Evolutionary conservation across 1,140 invertebrate genomes (phyloP).

Genomic region (Ladona fulva): DNA sequence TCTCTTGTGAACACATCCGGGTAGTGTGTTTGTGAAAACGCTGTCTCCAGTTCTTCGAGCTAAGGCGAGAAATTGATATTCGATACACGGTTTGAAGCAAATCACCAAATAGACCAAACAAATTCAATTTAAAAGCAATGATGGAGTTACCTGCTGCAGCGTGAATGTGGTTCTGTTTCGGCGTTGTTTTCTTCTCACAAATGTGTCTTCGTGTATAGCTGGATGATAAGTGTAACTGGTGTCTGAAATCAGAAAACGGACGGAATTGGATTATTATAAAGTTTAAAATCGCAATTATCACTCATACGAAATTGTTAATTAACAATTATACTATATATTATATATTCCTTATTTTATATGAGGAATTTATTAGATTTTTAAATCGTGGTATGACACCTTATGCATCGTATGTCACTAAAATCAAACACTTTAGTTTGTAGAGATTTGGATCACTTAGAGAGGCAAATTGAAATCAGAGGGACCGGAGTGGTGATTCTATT

Average conservation of each 20-base stretch:
- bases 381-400: no score
- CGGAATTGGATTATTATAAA: no score
- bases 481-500: no score
- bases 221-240: conserved; percentile 85
- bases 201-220: conserved; percentile 92
- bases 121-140: background rate
- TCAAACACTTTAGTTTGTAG: no score
- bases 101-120: background rate
- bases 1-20: conserved; percentile 96
- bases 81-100: background rate
- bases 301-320: no score
- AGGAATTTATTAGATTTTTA: no score
- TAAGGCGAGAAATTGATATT: conserved; percentile 29
- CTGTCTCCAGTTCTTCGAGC: conserved; percentile 93
- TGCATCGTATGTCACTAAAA: no score
- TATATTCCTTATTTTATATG: no score
- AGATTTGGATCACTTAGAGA: no score
- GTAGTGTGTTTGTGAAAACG: conserved; percentile 95
- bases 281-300: no score
- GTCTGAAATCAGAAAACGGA: conserved; percentile 52
- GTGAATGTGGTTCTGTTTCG: conserved; percentile 95
- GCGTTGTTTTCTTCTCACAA: conserved; percentile 89
- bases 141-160: conserved; percentile 71
- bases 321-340: no score
- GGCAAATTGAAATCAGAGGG: no score